These are phyloP conservation scores for Hoplias malabaricus DNA, from an alignment of 2,113 vertebrate species.

Conservation along the genomic window DNA sequence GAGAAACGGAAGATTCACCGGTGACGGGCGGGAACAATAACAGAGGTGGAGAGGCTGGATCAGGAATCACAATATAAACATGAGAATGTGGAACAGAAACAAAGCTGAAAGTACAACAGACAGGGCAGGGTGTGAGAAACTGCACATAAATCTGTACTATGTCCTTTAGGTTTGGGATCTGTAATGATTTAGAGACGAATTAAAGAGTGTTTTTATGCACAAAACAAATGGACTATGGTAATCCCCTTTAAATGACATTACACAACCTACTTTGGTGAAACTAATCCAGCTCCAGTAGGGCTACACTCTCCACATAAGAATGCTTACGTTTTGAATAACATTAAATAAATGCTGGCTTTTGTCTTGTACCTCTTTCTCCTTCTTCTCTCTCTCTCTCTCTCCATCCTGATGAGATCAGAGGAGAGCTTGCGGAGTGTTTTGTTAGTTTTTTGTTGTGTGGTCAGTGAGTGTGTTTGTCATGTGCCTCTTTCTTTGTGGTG, in stretches of 20 bases:
- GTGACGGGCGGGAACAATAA: too few species aligned
- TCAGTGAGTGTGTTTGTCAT: neutral
- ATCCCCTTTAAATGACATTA: neutral
- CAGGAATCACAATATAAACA: too few species aligned
- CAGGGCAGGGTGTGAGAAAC: too few species aligned
- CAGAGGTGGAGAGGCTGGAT: too few species aligned
- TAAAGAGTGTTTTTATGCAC: neutral
- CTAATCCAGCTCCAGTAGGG: neutral
- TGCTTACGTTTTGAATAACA: neutral
- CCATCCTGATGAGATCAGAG: neutral
- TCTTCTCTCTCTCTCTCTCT: neutral
- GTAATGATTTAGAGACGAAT: neutral
- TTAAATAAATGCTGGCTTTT: neutral
- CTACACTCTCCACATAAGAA: neutral
- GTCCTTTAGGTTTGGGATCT: neutral
- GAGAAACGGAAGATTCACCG: too few species aligned
- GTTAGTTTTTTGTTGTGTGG: neutral
- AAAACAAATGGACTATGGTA: neutral
- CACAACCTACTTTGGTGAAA: neutral
- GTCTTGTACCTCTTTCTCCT: constrained; percentile 18
- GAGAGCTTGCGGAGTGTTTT: neutral
- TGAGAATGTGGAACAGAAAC: too few species aligned
- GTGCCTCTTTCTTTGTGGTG: constrained; percentile 3
- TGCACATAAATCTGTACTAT: too few species aligned
- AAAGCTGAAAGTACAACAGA: too few species aligned